phyloP scores from a whole-genome alignment of 1,140 invertebrate species.

The Brachionus koreanus region DNA sequence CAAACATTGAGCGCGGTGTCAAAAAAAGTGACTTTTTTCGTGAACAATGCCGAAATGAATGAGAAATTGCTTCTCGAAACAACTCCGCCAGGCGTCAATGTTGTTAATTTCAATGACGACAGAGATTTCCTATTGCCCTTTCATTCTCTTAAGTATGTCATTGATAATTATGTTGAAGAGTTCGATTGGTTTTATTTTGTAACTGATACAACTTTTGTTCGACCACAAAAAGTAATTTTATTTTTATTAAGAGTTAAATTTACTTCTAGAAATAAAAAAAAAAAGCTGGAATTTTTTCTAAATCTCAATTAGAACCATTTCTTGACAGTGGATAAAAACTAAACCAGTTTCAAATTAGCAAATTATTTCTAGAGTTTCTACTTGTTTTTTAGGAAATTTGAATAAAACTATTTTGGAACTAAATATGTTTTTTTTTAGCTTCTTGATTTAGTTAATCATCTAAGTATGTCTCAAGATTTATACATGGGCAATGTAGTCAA shows the following conservation, averaged over 20 bases:
- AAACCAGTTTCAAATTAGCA: not conserved
- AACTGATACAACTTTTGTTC: conserved; percentile 74
- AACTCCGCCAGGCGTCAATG: conserved; percentile 57
- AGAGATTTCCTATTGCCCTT: conserved; percentile 53
- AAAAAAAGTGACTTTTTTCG: conserved; percentile 72
- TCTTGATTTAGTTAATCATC: conserved; percentile 31
- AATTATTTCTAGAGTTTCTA: not conserved
- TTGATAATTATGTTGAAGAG: conserved; percentile 77
- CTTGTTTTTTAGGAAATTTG: not conserved
- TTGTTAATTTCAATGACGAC: conserved; percentile 56
- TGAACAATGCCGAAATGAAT: conserved; percentile 65
- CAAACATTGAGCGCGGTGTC: conserved; percentile 73
- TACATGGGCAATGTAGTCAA: conserved; percentile 39
- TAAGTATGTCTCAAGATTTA: conserved; percentile 37
- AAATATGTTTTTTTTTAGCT: conserved; percentile 27
- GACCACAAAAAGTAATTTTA: conserved; percentile 62
- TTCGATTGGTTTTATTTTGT: conserved; percentile 85
- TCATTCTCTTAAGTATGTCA: conserved; percentile 78
- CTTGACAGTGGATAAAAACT: not conserved
- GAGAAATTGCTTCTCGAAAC: not conserved
- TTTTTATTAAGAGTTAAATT: not conserved
- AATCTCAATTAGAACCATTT: not conserved
- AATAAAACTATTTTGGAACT: not conserved
- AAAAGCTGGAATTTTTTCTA: not conserved
- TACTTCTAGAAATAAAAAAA: not conserved